Percentiles rank a stretch among this genome's conserved stretches.
Evolutionary conservation across 2,888 invertebrate species (phyloP).

Genomic region (Drosophila incognita): DNA sequence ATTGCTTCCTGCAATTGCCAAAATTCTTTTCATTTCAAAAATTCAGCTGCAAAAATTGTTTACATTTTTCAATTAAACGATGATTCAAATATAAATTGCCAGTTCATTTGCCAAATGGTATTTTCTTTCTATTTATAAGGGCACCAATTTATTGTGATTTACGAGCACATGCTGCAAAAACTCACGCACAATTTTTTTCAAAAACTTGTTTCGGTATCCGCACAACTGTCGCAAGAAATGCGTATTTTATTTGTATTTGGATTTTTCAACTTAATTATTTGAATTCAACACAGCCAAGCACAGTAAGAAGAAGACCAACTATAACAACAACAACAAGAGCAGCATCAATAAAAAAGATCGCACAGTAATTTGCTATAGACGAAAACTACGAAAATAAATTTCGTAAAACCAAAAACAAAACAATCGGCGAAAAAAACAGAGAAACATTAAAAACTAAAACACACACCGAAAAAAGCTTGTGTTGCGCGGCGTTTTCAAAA

Average conservation of each 20-base stretch:
- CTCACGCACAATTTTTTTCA: slow-evolving; percentile 55
- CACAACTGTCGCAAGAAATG: slow-evolving; percentile 55
- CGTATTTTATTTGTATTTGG: slow-evolving; percentile 34
- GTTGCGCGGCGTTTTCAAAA: slow-evolving; percentile 60
- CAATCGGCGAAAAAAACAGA: slow-evolving; percentile 35
- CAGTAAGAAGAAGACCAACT: slow-evolving; percentile 7
- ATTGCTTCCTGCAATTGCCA: slow-evolving; percentile 17
- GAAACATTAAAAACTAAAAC: slow-evolving; percentile 27
- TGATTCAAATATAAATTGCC: slow-evolving; percentile 38
- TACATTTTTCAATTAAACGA: slow-evolving; percentile 21
- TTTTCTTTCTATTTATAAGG: slow-evolving; percentile 37
- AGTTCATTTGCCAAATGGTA: slow-evolving; percentile 17
- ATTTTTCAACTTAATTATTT: slow-evolving; percentile 52
- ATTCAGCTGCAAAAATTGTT: slow-evolving; percentile 18
- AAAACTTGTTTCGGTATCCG: slow-evolving; percentile 18
- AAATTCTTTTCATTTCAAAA: slow-evolving; percentile 1
- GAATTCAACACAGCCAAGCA: slow-evolving; percentile 44
- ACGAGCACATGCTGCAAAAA: slow-evolving; percentile 27
- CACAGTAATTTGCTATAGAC: slow-evolving; percentile 42
- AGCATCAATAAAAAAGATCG: slow-evolving; percentile 26
- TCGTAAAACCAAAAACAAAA: slow-evolving; percentile 46
- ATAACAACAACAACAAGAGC: slow-evolving; percentile 33
- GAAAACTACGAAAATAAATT: slow-evolving; percentile 69
- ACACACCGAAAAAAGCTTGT: slow-evolving; percentile 62
- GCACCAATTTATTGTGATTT: slow-evolving; percentile 33